Base-by-base conservation (phyloP, 2,888 invertebrate species). In the Drosophila antonietae region DNA sequence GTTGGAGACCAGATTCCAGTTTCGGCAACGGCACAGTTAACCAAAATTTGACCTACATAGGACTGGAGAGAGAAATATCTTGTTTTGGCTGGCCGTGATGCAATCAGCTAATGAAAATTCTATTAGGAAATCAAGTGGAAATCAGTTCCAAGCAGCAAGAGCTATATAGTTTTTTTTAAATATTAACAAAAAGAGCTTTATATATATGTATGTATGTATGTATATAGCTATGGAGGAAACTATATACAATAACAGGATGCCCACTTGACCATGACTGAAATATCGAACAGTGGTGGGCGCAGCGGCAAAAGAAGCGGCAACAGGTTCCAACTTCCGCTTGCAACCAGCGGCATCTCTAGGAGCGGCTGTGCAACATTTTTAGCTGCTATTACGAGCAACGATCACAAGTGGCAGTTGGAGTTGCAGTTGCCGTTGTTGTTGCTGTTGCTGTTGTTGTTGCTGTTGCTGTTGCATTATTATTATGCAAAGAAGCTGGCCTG, bases 241-340 rank as follows among this genome's bases (percentile, higher is more conserved):
- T 37, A 35, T 56, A 60, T 39, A 49, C 39, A 59, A 62, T n/a
- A 62, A 53, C 61, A 59, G 75, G 68, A 65, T 86, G 83, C 69
- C 78, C 83, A 89, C 79, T 85, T 88, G 87, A 88, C 88, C 90
- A 76, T 90, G 87, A 83, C 90, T 81, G 78, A 78, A 84, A 78
- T 77, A 83, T 74, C 69, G 73, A 79, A 75, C 65, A 55, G 60
- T 68, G 63, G 62, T 68, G 53, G 71, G 39, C 55, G 49, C 47
- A 51, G 47, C 41, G 55, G 59, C 55, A 46, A 18, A 43, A 41
- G 68, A 33, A 53, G 18, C 20, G 46, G 61, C 46, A 59, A 78
- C 75, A 71, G 81, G 71, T 68, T 65, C 46, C 51, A 62, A 66
- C 75, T 68, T 83, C 81, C 78, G 81, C 64, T 75, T 68, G 63